phyloP scores from a whole-genome alignment of 92 coral and sea anemone species.

The Porites lobata region DNA sequence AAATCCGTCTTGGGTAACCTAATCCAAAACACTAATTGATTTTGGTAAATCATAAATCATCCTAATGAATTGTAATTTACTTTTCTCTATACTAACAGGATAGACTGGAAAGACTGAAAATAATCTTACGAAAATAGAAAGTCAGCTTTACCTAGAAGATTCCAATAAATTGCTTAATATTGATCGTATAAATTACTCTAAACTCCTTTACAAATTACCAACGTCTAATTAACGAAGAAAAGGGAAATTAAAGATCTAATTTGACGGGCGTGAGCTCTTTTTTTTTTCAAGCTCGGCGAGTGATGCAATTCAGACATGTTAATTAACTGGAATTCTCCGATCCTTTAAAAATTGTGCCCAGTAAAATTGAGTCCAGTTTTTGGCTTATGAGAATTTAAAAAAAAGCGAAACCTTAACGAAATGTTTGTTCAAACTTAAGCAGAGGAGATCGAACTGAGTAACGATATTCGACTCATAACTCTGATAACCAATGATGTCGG shows the following conservation, averaged over 20 bases:
- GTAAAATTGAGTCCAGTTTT: no score
- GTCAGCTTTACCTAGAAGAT: not conserved
- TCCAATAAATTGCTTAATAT: not conserved
- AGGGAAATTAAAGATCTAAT: slow-evolving; percentile 6
- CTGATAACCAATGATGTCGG: no score
- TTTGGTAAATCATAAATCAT: no score
- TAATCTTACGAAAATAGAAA: no score
- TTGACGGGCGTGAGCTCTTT: not conserved
- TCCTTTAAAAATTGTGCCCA: no score
- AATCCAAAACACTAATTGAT: no score
- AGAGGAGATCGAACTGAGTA: not conserved
- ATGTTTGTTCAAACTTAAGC: no score
- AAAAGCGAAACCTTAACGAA: not conserved
- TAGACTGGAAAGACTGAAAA: no score
- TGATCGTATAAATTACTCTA: not conserved
- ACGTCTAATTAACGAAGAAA: not conserved
- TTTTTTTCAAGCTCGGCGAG: not conserved
- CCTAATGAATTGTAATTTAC: not conserved
- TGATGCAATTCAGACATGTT: slow-evolving; percentile 9
- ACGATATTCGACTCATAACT: no score
- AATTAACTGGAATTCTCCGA: not conserved
- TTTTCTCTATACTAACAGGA: no score
- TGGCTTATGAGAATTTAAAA: no score
- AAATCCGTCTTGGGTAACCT: no score
- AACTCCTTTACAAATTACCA: not conserved